Base-by-base conservation (phyloP, 2,113 vertebrate species). In the Agapornis roseicollis region DNA sequence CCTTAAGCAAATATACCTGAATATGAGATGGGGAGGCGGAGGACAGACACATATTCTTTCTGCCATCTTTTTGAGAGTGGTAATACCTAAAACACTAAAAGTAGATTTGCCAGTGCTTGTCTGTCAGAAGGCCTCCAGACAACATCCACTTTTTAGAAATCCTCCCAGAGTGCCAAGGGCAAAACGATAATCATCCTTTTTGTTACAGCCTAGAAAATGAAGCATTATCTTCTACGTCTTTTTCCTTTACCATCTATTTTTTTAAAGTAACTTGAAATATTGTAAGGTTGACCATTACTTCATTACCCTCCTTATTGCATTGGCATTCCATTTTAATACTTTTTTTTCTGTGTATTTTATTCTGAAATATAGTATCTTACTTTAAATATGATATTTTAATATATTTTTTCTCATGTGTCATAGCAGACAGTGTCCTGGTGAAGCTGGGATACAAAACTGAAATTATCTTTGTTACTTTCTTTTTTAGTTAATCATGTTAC, bases 401-500 rank as follows among this genome's bases (percentile, higher is more conserved):
- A 68, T 15, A 8, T 49, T 49, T 49, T 77, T 72, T 1, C 25
- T 50, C 13, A 4, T 6, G 8, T 20, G 11, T 65, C 29, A 42
- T 16, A 46, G 76, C 31, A 64, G 63, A 37, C 15, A 73, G 25
- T 27, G 22, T 85, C 33, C 29, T 61, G 19, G 27, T 49, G 60
- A 69, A 76, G 44, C 5, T 47, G 33, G 41, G 46, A 33, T 23
- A 17, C 18, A 78, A 37, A 81, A 58, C 41, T 58, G 23, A 71
- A 80, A 84, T 13, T 17, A 10, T 15, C 9, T 44, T 60, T 85
- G 41, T 68, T 50, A 42, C 37, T 82, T 81, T 14, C 7, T 65
- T 37, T 90, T 61, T 44, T 47, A 98, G 95, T 98, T 68, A 96
- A 97, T 90, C 97, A 91, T 41, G 94, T 98, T n/a, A 97, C 97